Evolutionary conservation across 2,888 invertebrate species (phyloP).

Genomic region (Ditula angustiorana): DNA sequence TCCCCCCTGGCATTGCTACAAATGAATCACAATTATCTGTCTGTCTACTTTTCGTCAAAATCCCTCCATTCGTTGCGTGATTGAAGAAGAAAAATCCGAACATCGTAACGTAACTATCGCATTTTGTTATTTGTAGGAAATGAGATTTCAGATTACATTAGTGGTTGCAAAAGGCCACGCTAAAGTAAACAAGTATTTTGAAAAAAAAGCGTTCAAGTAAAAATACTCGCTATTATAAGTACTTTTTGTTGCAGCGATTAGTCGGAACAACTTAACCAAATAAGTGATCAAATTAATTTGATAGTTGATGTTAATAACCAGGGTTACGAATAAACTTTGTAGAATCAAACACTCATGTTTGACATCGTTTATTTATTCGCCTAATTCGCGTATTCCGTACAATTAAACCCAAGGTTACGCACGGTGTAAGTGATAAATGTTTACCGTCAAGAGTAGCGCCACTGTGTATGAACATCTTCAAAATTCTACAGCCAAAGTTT

Average conservation of each 20-base stretch:
- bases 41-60: no score
- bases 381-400: conserved; percentile 20
- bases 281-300: not conserved
- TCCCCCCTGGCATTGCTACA: no score
- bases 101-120: no score
- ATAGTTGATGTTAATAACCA: not conserved
- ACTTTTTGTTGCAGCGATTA: not conserved
- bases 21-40: no score
- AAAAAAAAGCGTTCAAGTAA: not conserved
- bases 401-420: conserved; percentile 28
- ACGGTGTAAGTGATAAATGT: not conserved
- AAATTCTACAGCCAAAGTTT: not conserved
- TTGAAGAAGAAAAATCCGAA: no score
- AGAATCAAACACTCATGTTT: conserved; percentile 5
- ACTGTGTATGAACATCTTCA: not conserved
- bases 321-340: not conserved
- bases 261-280: not conserved
- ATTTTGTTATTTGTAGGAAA: no score
- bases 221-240: conserved; percentile 7
- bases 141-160: not conserved
- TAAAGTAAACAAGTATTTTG: conserved; percentile 17
- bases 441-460: not conserved
- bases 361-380: conserved; percentile 7
- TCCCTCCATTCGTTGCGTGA: no score
- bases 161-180: not conserved